Evolutionary conservation across 2,797 vertebrate genomes (phyloP).

Genomic region (Coregonus suidteri): DNA sequence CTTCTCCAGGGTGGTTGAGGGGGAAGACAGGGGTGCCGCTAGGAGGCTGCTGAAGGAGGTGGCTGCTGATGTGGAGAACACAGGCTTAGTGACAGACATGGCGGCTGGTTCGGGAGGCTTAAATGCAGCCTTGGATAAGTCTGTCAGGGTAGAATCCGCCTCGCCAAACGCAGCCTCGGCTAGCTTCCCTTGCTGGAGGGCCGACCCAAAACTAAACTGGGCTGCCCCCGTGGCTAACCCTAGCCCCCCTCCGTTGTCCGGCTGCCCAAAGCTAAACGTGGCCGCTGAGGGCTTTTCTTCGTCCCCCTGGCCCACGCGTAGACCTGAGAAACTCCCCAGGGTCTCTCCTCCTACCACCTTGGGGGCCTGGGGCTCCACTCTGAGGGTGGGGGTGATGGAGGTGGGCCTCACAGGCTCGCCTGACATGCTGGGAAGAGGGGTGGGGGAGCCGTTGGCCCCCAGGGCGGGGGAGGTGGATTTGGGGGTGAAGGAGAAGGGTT

Average conservation of each 20-base stretch:
- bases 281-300: slow-evolving; percentile 66
- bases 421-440: slow-evolving; percentile 42
- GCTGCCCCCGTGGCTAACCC: slow-evolving; percentile 35
- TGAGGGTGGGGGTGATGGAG: slow-evolving; percentile 45
- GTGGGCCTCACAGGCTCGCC: slow-evolving; percentile 62
- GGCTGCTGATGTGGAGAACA: slow-evolving; percentile 66
- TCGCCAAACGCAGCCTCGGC: slow-evolving; percentile 48
- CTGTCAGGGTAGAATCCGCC: slow-evolving; percentile 21
- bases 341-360: slow-evolving; percentile 85
- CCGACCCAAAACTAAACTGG: slow-evolving; percentile 68
- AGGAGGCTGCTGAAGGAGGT: slow-evolving; percentile 81
- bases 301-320: slow-evolving; percentile 87
- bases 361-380: slow-evolving; percentile 64
- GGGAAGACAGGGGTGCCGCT: slow-evolving; percentile 51
- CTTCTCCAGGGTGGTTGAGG: slow-evolving; percentile 16
- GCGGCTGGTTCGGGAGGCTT: slow-evolving; percentile 57
- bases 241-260: slow-evolving; percentile 44
- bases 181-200: slow-evolving; percentile 63
- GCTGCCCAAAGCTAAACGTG: slow-evolving; percentile 64
- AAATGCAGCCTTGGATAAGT: slow-evolving; percentile 47
- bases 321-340: slow-evolving; percentile 89
- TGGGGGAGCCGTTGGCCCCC: slow-evolving; percentile 40
- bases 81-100: slow-evolving; percentile 53
- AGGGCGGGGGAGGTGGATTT: slow-evolving; percentile 62
- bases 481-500: slow-evolving; percentile 57